Evolutionary conservation across 2,888 invertebrate genomes (phyloP), one percentile per base, ranked within the genome.

Genomic region (Amiota communis): DNA sequence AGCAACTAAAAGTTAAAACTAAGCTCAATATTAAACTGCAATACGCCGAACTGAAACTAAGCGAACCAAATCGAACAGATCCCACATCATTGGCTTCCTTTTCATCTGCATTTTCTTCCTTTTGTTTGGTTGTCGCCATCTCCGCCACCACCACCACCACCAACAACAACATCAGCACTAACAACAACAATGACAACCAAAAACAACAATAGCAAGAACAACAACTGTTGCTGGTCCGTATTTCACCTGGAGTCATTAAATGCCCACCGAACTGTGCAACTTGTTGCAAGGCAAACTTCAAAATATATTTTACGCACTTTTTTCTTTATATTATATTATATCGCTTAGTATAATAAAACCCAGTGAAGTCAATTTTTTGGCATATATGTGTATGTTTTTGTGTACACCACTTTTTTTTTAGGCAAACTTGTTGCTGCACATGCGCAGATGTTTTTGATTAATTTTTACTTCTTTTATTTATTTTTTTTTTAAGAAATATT

Each of bases 191-290:
- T n/a, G n/a, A n/a, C n/a, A n/a, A n/a, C n/a, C n/a, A n/a, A n/a
- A n/a, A n/a, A 36, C 36, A 36, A 6, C 36, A 36, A 36, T 6
- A 36, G 6, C 36, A 6, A 36, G 36, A 36, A 36, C 36, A 36
- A 36, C 36, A 36, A 36, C 36, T 36, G 36, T 36, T 36, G 36
- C 36, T 6, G 36, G 84, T 80, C 80, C 77, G 82, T 84, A 79
- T 82, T 85, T 86, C 86, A 86, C 84, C 86, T 84, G 86, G 86
- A 80, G 86, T 85, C 85, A 82, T 85, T 82, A 85, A 85, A 84
- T 83, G 81, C 85, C 79, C 82, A 77, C 78, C 76, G 81, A 71
- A 61, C 36, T 36, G 36, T 68, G 67, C 67, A 68, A 68, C 67
- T 68, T 68, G 67, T 68, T 51, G 67, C 67, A 68, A 68, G 67